These are phyloP conservation scores for Drosophila yakuba DNA, from an alignment of 1,140 invertebrate genomes.

Conservation along the genomic window DNA sequence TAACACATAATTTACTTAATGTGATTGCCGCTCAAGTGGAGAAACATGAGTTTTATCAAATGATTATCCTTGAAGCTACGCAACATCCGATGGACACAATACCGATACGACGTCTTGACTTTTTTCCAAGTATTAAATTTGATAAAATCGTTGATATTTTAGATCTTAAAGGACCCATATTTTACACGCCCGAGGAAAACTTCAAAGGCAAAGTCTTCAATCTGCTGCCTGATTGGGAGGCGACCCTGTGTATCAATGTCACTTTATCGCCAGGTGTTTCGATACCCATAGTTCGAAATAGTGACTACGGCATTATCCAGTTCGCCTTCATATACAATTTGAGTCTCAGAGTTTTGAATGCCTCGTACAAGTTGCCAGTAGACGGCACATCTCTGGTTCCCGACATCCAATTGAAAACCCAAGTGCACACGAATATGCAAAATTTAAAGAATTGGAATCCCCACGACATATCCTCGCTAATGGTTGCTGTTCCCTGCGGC, in stretches of 20 bases:
- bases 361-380: neutral
- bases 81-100: neutral
- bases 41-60: neutral
- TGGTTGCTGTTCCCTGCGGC: slow-evolving; percentile 41
- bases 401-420: neutral
- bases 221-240: neutral
- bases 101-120: neutral
- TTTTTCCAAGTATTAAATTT: slow-evolving; percentile 9
- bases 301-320: neutral
- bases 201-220: neutral
- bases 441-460: neutral
- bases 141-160: neutral
- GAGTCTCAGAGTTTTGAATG: neutral
- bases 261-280: no score
- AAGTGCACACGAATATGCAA: neutral
- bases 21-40: neutral
- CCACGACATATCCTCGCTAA: neutral
- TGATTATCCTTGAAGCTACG: slow-evolving; percentile 24
- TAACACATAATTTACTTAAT: neutral
- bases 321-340: neutral
- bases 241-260: no score
- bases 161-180: neutral
- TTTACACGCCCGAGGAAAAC: neutral
- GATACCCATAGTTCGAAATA: neutral
- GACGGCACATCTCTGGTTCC: neutral